Evolutionary conservation across 2,113 vertebrate genomes (phyloP).

Genomic region (Ctenodactylus gundi): DNA sequence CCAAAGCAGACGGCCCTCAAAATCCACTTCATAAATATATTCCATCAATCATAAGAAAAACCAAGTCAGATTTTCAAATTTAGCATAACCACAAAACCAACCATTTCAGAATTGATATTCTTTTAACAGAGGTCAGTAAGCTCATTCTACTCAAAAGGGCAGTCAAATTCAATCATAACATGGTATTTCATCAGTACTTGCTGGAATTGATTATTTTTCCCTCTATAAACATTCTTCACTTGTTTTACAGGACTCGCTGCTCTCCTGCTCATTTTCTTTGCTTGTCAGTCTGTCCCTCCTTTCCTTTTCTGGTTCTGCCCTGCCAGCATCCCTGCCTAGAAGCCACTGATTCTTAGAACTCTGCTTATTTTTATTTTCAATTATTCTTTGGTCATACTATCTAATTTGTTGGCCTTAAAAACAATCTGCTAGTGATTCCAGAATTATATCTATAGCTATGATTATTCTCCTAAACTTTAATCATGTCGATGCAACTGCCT

Average conservation of each 20-base stretch:
- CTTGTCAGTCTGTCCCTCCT: background rate
- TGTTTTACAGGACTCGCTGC: background rate
- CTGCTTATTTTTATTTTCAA: background rate
- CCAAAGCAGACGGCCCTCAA: background rate
- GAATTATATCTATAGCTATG: background rate
- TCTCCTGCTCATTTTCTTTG: background rate
- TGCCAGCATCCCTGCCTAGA: background rate
- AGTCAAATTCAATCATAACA: background rate
- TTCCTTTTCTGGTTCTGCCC: background rate
- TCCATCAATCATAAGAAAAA: constrained; percentile 30
- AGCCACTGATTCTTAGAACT: background rate
- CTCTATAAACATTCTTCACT: background rate
- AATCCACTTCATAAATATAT: background rate
- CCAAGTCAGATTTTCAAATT: constrained; percentile 39
- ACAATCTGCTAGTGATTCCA: background rate
- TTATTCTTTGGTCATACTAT: background rate
- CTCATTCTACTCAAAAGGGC: background rate
- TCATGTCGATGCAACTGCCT: background rate
- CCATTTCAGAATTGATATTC: constrained; percentile 32
- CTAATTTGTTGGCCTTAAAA: background rate
- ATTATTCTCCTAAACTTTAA: background rate
- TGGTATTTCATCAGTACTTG: background rate
- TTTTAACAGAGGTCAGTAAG: constrained; percentile 3
- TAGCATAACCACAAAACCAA: constrained; percentile 17
- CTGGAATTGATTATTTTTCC: background rate